Conservation (phyloP, 2,113 vertebrate species). For the Rana temporaria region DNA sequence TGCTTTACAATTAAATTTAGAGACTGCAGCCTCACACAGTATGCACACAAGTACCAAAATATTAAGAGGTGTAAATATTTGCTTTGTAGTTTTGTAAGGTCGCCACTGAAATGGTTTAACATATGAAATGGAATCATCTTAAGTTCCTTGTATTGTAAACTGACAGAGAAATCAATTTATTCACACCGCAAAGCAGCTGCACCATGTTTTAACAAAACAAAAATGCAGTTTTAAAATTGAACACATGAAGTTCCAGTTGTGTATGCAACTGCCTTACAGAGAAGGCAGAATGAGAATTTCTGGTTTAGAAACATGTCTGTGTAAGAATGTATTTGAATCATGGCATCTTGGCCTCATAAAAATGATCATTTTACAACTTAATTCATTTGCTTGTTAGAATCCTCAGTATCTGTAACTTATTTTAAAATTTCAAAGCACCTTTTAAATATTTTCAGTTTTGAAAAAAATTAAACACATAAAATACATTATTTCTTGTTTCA, state of each 20-base stretch:
- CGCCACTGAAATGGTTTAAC: constrained; percentile 8
- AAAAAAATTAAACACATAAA: too few species aligned
- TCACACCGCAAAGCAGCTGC: constrained; percentile 8
- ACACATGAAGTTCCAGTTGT: constrained; percentile 27
- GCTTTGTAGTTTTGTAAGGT: background rate
- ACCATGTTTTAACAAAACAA: constrained; percentile 24
- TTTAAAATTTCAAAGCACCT: too few species aligned
- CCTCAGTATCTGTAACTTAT: too few species aligned
- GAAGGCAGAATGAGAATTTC: constrained; percentile 12
- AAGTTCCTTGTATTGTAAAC: constrained; percentile 12
- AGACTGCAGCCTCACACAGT: too few species aligned
- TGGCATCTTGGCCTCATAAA: background rate
- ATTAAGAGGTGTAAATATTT: too few species aligned
- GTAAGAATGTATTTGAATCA: background rate
- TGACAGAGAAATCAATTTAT: constrained; percentile 24
- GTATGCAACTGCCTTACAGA: constrained; percentile 21
- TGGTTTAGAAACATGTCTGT: constrained; percentile 6
- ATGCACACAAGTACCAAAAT: too few species aligned
- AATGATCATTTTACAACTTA: too few species aligned
- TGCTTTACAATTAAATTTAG: too few species aligned
- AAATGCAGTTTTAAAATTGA: constrained; percentile 28
- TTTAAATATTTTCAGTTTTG: too few species aligned
- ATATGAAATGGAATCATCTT: constrained; percentile 18
- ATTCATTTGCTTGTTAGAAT: too few species aligned
- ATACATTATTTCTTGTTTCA: too few species aligned